phyloP scores from a whole-genome alignment of 2,888 invertebrate genomes.

The Campaea margaritaria region DNA sequence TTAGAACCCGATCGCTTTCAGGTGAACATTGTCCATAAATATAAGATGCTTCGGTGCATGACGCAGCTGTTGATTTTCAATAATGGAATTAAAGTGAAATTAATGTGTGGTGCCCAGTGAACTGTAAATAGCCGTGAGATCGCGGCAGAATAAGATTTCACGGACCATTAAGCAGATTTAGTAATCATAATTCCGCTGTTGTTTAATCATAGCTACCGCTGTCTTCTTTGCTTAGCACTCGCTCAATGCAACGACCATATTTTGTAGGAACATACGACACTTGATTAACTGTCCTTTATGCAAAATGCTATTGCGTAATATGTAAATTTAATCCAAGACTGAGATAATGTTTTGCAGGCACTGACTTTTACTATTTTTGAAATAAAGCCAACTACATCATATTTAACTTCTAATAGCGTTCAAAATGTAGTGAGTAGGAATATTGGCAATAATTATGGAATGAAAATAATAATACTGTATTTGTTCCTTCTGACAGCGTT shows the following conservation, averaged over 20 bases:
- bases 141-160: slow-evolving; percentile 41
- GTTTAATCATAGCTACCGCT: neutral
- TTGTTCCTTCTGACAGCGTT: slow-evolving; percentile 59
- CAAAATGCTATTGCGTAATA: neutral
- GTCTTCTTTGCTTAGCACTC: neutral
- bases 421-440: too few species aligned
- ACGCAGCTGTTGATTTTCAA: slow-evolving; percentile 41
- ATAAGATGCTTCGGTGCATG: slow-evolving; percentile 28
- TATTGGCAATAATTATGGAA: too few species aligned
- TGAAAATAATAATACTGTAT: neutral
- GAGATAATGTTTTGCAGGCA: too few species aligned
- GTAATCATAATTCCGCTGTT: slow-evolving; percentile 18
- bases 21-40: slow-evolving; percentile 39
- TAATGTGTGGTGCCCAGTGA: slow-evolving; percentile 36
- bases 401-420: too few species aligned
- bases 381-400: too few species aligned
- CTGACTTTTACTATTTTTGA: too few species aligned
- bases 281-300: neutral
- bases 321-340: too few species aligned
- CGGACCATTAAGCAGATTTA: slow-evolving; percentile 35
- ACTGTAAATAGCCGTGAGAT: slow-evolving; percentile 36
- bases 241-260: neutral
- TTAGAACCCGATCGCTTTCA: slow-evolving; percentile 59
- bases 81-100: slow-evolving; percentile 49
- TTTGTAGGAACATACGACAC: neutral